Conservation (phyloP, 2,888 invertebrate species). For the Caradrina clavipalpis region DNA sequence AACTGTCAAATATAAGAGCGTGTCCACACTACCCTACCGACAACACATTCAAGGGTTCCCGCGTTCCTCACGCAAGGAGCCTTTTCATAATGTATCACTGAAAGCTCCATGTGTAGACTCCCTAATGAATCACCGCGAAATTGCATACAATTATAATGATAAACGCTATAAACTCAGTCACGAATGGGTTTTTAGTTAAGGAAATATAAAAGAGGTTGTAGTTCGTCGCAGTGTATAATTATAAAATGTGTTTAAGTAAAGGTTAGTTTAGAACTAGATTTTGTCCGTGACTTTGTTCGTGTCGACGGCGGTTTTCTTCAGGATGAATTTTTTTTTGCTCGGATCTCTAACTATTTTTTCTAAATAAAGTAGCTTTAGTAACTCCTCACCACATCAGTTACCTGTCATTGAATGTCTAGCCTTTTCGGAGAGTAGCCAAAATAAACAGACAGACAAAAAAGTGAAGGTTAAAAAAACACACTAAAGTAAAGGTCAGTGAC, state of each 20-base stretch:
- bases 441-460: not conserved
- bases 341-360: too few species aligned
- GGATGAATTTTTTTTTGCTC: too few species aligned
- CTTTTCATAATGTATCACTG: constrained; percentile 85
- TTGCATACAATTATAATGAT: constrained; percentile 81
- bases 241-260: not conserved
- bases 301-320: too few species aligned
- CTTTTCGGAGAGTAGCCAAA: too few species aligned
- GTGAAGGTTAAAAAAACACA: too few species aligned
- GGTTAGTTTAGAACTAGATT: not conserved
- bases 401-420: too few species aligned
- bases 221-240: constrained; percentile 23
- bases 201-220: constrained; percentile 21
- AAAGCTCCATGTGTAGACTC: constrained; percentile 84
- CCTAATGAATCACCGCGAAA: constrained; percentile 82
- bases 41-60: constrained; percentile 79
- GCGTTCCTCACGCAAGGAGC: constrained; percentile 83
- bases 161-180: constrained; percentile 60
- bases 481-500: too few species aligned
- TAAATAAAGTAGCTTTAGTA: too few species aligned
- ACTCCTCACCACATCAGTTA: too few species aligned
- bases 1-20: constrained; percentile 11
- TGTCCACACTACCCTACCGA: constrained; percentile 67
- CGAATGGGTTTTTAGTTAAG: constrained; percentile 57
- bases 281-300: too few species aligned